A percentile compares a stretch with the other conserved stretches of the same genome.
These are phyloP conservation scores for Macrocentrus cingulum DNA, from an alignment of 1,140 invertebrate genomes.

Conservation along the genomic window DNA sequence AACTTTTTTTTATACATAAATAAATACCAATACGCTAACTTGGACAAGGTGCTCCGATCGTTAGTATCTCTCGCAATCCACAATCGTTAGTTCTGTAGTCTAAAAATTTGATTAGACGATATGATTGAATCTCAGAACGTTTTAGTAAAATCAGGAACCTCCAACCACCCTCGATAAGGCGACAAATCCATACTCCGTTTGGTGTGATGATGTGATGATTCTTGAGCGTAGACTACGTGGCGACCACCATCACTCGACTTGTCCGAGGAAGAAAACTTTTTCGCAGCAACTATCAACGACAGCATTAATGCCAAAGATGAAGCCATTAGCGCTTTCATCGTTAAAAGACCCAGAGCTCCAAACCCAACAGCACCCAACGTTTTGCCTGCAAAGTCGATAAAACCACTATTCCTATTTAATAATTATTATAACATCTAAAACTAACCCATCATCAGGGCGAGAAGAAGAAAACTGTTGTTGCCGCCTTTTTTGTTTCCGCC, in stretches of 20 bases:
- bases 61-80: too few relatives aligned
- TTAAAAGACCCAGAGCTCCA: constrained; percentile 69
- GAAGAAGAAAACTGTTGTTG: constrained; percentile 60
- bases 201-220: constrained; percentile 65
- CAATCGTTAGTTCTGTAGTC: too few relatives aligned
- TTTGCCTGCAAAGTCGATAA: constrained; percentile 48
- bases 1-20: too few relatives aligned
- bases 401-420: too few relatives aligned
- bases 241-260: constrained; percentile 62
- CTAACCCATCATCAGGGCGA: constrained; percentile 74
- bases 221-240: constrained; percentile 70
- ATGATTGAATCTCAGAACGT: neutral
- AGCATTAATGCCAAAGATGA: constrained; percentile 73
- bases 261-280: constrained; percentile 67
- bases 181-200: constrained; percentile 55
- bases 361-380: constrained; percentile 72
- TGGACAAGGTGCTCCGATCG: too few relatives aligned
- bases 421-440: constrained; percentile 20
- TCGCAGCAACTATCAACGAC: constrained; percentile 70
- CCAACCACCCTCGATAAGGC: constrained; percentile 63
- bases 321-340: constrained; percentile 69
- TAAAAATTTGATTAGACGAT: too few relatives aligned
- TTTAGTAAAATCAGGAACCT: constrained; percentile 30
- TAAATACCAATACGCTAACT: too few relatives aligned
- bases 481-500: constrained; percentile 55